phyloP scores from a whole-genome alignment of 2,888 invertebrate species.

The Cataglyphis rosenhaueri region DNA sequence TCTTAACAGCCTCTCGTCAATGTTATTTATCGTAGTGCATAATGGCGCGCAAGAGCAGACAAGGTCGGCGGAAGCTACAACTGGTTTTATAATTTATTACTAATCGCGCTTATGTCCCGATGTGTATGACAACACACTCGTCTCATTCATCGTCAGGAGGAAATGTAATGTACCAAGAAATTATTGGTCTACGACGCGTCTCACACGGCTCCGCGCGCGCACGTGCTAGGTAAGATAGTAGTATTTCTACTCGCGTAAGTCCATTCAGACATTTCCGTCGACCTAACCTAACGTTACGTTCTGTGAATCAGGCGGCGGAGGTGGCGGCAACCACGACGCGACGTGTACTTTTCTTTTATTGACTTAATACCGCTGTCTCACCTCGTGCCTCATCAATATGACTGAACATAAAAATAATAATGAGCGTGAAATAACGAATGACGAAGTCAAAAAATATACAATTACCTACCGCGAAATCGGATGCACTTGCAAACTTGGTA shows the following conservation, averaged over 20 bases:
- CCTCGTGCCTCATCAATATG: neutral
- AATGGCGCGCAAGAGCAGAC: neutral
- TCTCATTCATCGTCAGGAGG: constrained; percentile 37
- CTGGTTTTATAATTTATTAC: constrained; percentile 48
- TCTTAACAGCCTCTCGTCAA: neutral
- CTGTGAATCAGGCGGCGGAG: constrained; percentile 32
- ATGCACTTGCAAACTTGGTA: neutral
- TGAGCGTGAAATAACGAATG: neutral
- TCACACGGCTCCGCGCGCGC: neutral
- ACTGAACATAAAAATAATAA: neutral
- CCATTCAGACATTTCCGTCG: constrained; percentile 55
- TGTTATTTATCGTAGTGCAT: constrained; percentile 10
- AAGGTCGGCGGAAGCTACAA: constrained; percentile 40
- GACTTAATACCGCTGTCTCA: neutral
- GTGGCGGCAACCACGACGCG: neutral
- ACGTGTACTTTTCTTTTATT: constrained; percentile 36
- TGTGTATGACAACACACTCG: neutral
- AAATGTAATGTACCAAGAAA: constrained; percentile 41
- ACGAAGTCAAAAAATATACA: neutral
- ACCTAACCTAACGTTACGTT: constrained; percentile 50
- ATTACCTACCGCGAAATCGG: neutral
- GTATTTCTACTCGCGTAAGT: constrained; percentile 49
- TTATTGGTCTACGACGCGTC: constrained; percentile 32
- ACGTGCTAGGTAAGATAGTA: constrained; percentile 35
- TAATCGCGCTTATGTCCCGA: constrained; percentile 2